These are phyloP conservation scores for Pampusana beccarii DNA, from an alignment of 2,113 vertebrate genomes.

Conservation along the genomic window DNA sequence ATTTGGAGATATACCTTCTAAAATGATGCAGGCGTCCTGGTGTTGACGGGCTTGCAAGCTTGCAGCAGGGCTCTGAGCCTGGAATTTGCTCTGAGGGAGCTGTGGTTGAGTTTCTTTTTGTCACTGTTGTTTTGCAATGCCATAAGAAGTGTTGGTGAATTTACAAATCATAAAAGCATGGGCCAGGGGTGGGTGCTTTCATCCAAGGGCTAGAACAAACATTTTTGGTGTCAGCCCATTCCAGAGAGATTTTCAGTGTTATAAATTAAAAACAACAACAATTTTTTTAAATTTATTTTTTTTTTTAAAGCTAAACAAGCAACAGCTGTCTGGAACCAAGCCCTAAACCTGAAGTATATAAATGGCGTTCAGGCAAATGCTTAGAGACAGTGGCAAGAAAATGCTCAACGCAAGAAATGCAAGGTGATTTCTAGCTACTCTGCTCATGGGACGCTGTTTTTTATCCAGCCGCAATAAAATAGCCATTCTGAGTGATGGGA, in stretches of 20 bases:
- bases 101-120: constrained; percentile 20
- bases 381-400: constrained; percentile 3
- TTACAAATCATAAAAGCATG: neutral
- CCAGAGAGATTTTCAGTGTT: constrained; percentile 1
- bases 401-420: neutral
- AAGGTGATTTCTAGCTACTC: neutral
- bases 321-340: constrained; percentile 40
- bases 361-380: constrained; percentile 20
- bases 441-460: neutral
- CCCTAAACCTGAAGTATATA: neutral
- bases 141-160: neutral
- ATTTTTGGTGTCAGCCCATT: constrained; percentile 8
- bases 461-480: neutral
- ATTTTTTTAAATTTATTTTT: neutral
- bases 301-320: neutral
- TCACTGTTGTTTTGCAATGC: constrained; percentile 16
- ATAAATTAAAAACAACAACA: neutral
- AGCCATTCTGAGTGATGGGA: neutral
- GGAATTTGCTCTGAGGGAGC: constrained; percentile 2
- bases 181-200: neutral
- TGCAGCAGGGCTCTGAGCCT: neutral
- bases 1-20: neutral
- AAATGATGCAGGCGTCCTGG: neutral
- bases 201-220: neutral
- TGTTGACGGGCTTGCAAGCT: neutral